These are phyloP conservation scores for Piprites chloris DNA, from an alignment of 2,113 vertebrate species.

Conservation along the genomic window DNA sequence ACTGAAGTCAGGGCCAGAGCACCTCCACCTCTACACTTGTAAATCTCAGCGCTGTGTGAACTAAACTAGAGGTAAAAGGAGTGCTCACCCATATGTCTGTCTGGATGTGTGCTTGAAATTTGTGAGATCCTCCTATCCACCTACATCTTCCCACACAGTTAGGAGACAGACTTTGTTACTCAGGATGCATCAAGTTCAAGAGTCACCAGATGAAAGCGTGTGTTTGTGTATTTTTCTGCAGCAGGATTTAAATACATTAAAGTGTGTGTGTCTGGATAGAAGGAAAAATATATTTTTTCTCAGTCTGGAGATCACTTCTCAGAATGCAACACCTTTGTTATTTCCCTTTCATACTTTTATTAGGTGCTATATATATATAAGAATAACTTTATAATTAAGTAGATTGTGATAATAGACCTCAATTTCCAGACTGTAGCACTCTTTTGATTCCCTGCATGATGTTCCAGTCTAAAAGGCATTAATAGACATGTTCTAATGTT, in stretches of 20 bases:
- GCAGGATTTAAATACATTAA: neutral
- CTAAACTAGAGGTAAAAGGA: neutral
- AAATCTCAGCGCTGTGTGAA: neutral
- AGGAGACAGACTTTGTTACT: neutral
- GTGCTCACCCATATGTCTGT: rapidly evolving
- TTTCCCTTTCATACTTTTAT: slow-evolving; percentile 18
- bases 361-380: slow-evolving; percentile 37
- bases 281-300: neutral
- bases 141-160: neutral
- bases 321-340: neutral
- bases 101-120: neutral
- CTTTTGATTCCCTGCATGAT: slow-evolving; percentile 70
- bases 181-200: neutral
- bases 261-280: neutral
- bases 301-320: neutral
- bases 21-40: neutral
- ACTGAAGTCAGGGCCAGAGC: neutral
- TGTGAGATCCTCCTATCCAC: neutral
- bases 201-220: neutral
- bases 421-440: slow-evolving; percentile 49
- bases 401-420: slow-evolving; percentile 61
- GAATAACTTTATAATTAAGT: slow-evolving; percentile 72
- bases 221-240: neutral
- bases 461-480: slow-evolving; percentile 67
- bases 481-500: slow-evolving; percentile 70